Base-by-base conservation (phyloP, 2,113 vertebrate species). In the Peromyscus maniculatus region DNA sequence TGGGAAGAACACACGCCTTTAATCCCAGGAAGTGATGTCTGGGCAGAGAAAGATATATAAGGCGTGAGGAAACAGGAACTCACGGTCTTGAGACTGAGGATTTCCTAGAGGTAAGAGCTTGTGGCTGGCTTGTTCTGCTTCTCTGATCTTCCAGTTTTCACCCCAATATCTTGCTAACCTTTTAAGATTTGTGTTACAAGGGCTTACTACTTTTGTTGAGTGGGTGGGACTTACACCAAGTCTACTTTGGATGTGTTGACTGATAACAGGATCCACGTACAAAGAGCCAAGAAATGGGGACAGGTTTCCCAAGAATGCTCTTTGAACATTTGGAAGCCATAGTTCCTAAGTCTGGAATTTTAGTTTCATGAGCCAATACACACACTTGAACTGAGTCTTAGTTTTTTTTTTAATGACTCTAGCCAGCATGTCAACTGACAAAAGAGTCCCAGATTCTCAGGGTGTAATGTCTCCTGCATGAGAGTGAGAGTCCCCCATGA, bases 231-330 rank as follows among this genome's bases (percentile, higher is more conserved):
- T 69, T 88, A 16, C 33, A 46, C 39, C 59, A 55, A 43, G 17
- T 74, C 79, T 4, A 9, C 1, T 1, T 15, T 5, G 0, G 62
- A 52, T 49, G 49, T 13, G 0, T 4, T 69, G 10, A 62, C 89
- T 62, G 28, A 55, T 55, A 64, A 28, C 0, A 26, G 55, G 24
- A 31, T 16, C 13, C 6, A 1, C 4, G 28, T 5, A 24, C 43
- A 93, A 43, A 55, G 55, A 92, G 59, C 3, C 16, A 31, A 82
- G 28, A 86, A 39, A 62, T 3, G 31, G 17, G 46, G 21, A 72
- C 55, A 79, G 31, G 12, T 3, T 91, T 71, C 64, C 93, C 57
- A 91, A 80, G 66, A 83, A 33, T 12, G 12, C 17, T 71, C 3
- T 79, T 59, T 31, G 87, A 71, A 66, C 26, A 4, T 3, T 26